These are phyloP conservation scores for Melikaiella ostensackeni DNA, from an alignment of 2,888 invertebrate genomes.

Conservation along the genomic window DNA sequence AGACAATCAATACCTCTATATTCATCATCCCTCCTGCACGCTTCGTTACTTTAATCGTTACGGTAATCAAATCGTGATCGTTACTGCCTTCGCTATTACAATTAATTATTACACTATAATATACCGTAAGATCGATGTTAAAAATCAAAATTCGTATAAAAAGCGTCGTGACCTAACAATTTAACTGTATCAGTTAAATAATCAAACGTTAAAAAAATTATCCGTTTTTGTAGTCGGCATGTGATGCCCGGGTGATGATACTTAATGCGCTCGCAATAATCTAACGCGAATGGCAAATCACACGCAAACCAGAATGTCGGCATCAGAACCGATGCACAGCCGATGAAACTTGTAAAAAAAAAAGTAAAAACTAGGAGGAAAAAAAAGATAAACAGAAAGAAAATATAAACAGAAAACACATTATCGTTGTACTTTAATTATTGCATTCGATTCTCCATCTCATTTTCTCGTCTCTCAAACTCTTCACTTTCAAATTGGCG, in stretches of 20 bases:
- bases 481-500: constrained; percentile 55
- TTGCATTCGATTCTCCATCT: constrained; percentile 26
- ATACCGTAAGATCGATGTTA: constrained; percentile 72
- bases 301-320: constrained; percentile 48
- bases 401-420: constrained; percentile 23
- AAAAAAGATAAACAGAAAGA: constrained; percentile 10
- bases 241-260: constrained; percentile 46
- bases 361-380: no score
- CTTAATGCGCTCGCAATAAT: constrained; percentile 53
- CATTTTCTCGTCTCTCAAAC: constrained; percentile 33
- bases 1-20: constrained; percentile 72
- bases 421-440: constrained; percentile 42
- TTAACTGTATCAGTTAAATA: constrained; percentile 71
- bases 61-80: constrained; percentile 52
- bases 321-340: constrained; percentile 49
- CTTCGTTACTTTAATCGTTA: constrained; percentile 45
- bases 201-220: constrained; percentile 73
- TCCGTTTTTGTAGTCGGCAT: constrained; percentile 58
- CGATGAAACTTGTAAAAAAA: constrained; percentile 27
- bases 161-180: constrained; percentile 75
- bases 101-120: constrained; percentile 45
- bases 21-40: constrained; percentile 59
- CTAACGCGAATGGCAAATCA: constrained; percentile 44
- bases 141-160: constrained; percentile 77
- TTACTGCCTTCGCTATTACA: constrained; percentile 43